Base-by-base conservation (phyloP, 2,797 vertebrate genomes). In the Basileuterus tristriatus region DNA sequence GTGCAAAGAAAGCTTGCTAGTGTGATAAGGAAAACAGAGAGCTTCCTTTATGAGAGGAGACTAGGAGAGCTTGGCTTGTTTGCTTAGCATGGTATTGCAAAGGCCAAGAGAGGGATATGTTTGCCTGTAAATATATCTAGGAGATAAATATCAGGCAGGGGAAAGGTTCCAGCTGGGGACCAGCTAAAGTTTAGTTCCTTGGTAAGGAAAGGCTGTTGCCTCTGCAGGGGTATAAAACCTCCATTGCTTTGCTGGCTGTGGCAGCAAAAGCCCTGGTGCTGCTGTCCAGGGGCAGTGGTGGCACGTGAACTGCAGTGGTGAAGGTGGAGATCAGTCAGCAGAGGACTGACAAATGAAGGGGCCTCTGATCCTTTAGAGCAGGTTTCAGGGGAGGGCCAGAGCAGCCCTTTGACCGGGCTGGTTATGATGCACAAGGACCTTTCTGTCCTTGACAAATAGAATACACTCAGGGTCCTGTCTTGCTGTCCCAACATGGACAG, bases 111-210 rank as follows among this genome's bases (percentile, higher is more conserved):
- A 53, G 44, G 52, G 44, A 56, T 80, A 34, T 52, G 21, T 75
- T 94, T 81, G 41, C 44, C 60, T 86, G 22, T 86, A 93, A 90
- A 90, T 94, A 34, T 36, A 77, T 82, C 81, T 41, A 58, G 46
- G 62, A 91, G 81, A 65, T 65, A 79, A 95, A 76, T 91, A 87
- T 34, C 32, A n/a, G 29, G 30, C 13, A 90, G 58, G n/a, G 41
- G 69, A 68, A 85, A 89, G 21, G 49, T 39, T 91, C n/a, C 14
- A 79, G 37, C 75, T 85, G 36, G 67, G 76, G 39, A 46, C 20
- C 11, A 55, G 52, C 29, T 87, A 44, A 83, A 67, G 64, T 62
- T 70, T 44, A 43, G 43, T 15, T 69, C 29, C 32, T 63, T 59
- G 34, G 22, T 69, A 67, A 62, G 27, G 22, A 56, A 36, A 24